A percentile compares a stretch with the other conserved stretches of the same genome.
Conservation (phyloP, 2,113 vertebrate genomes). For the Egretta garzetta region DNA sequence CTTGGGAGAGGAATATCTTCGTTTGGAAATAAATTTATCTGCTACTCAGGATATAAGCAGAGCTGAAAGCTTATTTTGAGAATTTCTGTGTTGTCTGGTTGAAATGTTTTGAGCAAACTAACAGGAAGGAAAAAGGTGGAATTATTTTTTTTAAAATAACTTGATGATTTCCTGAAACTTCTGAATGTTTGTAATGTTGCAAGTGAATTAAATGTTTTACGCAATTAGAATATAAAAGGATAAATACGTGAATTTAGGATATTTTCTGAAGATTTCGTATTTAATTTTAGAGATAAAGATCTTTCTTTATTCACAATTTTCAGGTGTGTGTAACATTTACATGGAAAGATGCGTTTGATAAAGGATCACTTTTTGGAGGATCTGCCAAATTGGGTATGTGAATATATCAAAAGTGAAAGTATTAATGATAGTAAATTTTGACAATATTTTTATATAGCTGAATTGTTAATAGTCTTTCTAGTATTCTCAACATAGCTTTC, state of each 20-base stretch:
- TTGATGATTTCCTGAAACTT: background rate
- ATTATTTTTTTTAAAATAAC: background rate
- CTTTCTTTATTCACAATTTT: background rate
- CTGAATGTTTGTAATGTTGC: background rate
- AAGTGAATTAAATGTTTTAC: background rate
- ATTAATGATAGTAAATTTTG: background rate
- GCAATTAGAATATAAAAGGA: background rate
- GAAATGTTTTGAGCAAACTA: background rate
- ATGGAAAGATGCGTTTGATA: slow-evolving; percentile 99
- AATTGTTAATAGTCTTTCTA: background rate
- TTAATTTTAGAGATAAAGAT: background rate
- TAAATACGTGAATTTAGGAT: background rate
- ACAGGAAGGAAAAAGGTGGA: background rate
- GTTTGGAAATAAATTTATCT: background rate
- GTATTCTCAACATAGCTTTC: background rate
- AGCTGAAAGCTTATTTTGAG: background rate
- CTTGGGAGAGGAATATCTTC: background rate
- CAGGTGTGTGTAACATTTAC: slow-evolving; percentile 97
- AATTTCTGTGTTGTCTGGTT: background rate
- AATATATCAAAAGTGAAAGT: background rate
- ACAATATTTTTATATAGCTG: background rate
- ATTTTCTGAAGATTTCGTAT: background rate
- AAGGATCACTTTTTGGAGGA: slow-evolving; percentile 96
- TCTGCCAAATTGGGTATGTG: slow-evolving; percentile 94
- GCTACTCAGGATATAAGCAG: background rate